Evolutionary conservation across 2,797 vertebrate genomes (phyloP).

Genomic region (Oryzias dopingdopingensis): DNA sequence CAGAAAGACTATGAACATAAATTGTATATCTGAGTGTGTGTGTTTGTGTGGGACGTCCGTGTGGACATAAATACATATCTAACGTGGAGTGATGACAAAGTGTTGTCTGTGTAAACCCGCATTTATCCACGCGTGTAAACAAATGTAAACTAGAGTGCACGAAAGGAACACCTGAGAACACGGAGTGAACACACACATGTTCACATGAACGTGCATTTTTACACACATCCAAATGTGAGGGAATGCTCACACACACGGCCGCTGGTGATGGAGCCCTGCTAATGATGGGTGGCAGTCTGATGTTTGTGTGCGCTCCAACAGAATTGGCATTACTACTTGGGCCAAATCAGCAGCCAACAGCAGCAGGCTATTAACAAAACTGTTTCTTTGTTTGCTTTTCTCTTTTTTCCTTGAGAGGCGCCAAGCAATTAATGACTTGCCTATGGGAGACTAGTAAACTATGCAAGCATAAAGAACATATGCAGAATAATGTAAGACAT

Average conservation of each 20-base stretch:
- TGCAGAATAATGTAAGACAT: conserved; percentile 52
- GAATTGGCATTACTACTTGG: conserved; percentile 73
- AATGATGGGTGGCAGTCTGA: conserved; percentile 76
- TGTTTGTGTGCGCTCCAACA: conserved; percentile 73
- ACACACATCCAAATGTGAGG: background rate
- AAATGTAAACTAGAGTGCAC: conserved; percentile 22
- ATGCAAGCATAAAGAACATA: conserved; percentile 54
- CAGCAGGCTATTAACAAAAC: conserved; percentile 76
- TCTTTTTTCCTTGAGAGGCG: conserved; percentile 63
- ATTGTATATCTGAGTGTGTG: conserved; percentile 2
- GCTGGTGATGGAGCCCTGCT: conserved; percentile 57
- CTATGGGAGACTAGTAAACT: conserved; percentile 70
- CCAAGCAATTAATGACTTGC: conserved; percentile 77
- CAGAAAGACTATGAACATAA: conserved; percentile 35
- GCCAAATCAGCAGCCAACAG: conserved; percentile 74
- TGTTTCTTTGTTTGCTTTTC: conserved; percentile 73
- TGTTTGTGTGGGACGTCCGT: conserved; percentile 2
- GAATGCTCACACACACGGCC: conserved; percentile 24
- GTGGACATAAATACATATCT: conserved; percentile 15
- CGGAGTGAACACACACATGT: conserved; percentile 11
- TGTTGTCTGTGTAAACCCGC: conserved; percentile 22
- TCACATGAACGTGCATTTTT: background rate
- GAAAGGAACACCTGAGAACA: conserved; percentile 12
- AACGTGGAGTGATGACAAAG: conserved; percentile 29
- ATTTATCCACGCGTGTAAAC: conserved; percentile 13